These are phyloP conservation scores for Coptodon bakossiorum DNA, from an alignment of 2,113 vertebrate species.

Conservation along the genomic window DNA sequence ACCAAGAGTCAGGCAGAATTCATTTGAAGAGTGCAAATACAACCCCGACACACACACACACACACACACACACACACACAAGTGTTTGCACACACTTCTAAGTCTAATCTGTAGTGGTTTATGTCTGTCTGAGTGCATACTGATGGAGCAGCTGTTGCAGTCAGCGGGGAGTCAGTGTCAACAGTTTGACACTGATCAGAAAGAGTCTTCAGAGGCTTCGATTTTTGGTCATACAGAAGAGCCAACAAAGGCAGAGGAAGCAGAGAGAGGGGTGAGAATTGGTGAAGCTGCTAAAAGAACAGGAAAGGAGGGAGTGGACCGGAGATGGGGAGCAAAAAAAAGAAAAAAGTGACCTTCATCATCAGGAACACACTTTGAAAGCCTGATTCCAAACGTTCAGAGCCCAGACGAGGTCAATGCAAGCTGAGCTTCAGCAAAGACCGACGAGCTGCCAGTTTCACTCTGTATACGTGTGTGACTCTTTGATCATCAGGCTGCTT, in stretches of 20 bases:
- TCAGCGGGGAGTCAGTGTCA: constrained; percentile 26
- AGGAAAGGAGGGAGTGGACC: not conserved
- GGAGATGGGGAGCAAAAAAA: not conserved
- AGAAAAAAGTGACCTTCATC: constrained; percentile 1
- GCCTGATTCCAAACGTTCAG: not conserved
- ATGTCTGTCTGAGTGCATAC: constrained; percentile 22
- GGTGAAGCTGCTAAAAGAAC: not conserved
- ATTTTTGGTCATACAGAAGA: not conserved
- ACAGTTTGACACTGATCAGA: constrained; percentile 24
- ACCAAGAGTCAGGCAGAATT: too few species aligned
- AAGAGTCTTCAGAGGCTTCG: not conserved
- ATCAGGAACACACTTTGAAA: not conserved
- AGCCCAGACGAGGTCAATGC: not conserved
- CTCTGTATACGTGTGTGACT: not conserved
- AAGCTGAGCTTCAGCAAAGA: not conserved
- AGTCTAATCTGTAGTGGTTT: not conserved
- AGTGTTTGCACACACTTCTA: not conserved
- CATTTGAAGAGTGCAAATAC: too few species aligned
- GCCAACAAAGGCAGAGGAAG: not conserved
- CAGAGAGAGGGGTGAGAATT: not conserved
- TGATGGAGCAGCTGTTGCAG: constrained; percentile 26
- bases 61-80: not conserved
- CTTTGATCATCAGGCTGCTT: constrained; percentile 1
- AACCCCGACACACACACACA: too few species aligned
- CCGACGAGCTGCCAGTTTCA: not conserved